Evolutionary conservation across 1,140 invertebrate species (phyloP).

Genomic region (Drosophila ananassae): DNA sequence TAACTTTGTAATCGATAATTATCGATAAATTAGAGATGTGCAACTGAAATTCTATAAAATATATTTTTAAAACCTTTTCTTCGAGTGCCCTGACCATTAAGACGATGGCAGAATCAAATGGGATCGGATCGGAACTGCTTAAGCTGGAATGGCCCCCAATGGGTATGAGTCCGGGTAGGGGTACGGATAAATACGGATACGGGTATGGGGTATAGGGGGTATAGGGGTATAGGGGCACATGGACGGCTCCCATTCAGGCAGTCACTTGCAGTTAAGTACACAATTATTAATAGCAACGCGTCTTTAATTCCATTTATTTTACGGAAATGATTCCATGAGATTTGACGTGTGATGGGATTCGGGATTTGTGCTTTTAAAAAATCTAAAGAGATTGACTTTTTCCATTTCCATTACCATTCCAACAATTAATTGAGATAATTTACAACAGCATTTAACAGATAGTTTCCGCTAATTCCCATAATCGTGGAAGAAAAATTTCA

Average conservation of each 20-base stretch:
- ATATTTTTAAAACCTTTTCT: neutral
- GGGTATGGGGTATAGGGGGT: no score
- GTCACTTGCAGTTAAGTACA: constrained; percentile 40
- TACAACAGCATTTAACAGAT: constrained; percentile 35
- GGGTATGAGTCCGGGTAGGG: neutral
- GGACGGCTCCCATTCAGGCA: neutral
- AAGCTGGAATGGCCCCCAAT: constrained; percentile 67
- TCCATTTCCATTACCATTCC: no score
- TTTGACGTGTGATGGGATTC: neutral
- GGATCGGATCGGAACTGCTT: constrained; percentile 61
- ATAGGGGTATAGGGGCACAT: no score
- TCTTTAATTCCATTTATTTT: constrained; percentile 29
- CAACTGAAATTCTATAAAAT: no score
- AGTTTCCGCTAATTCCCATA: constrained; percentile 37
- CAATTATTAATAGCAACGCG: constrained; percentile 43
- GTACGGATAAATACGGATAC: neutral
- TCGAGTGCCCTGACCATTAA: constrained; percentile 23
- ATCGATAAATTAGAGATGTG: no score
- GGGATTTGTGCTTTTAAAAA: neutral
- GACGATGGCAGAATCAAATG: constrained; percentile 53
- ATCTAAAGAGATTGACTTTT: no score
- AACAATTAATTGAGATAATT: constrained; percentile 1
- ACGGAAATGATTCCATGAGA: constrained; percentile 19
- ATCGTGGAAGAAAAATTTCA: constrained; percentile 20
- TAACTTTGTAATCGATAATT: no score